phyloP scores from a whole-genome alignment of 2,888 invertebrate genomes.

The Hyppa rectilinea region DNA sequence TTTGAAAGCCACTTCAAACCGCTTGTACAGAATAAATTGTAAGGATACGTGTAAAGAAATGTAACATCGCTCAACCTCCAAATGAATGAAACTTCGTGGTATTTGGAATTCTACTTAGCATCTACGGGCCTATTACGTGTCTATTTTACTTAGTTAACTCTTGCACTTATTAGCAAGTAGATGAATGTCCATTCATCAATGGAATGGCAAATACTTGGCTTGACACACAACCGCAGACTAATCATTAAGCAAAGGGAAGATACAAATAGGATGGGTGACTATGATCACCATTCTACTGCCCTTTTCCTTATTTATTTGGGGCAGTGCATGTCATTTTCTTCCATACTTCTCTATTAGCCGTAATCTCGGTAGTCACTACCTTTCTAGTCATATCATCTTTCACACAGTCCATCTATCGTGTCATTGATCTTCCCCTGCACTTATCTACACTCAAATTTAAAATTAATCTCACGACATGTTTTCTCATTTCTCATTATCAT shows the following conservation, averaged over 20 bases:
- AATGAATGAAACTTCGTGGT: constrained; percentile 27
- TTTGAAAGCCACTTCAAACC: background rate
- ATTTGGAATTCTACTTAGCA: constrained; percentile 31
- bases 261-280: background rate
- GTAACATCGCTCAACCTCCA: background rate
- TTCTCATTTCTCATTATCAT: too few species aligned
- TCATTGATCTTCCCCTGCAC: too few species aligned
- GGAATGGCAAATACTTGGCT: background rate
- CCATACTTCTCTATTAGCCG: too few species aligned
- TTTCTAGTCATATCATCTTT: too few species aligned
- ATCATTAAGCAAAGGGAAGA: background rate
- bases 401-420: too few species aligned
- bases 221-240: background rate
- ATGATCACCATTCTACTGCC: too few species aligned
- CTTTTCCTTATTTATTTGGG: too few species aligned
- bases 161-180: constrained; percentile 21
- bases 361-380: too few species aligned
- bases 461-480: too few species aligned
- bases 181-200: constrained; percentile 25
- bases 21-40: background rate
- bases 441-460: too few species aligned
- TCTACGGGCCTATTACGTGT: constrained; percentile 20
- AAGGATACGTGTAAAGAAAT: background rate
- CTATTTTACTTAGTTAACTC: constrained; percentile 29
- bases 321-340: too few species aligned